phyloP scores from a whole-genome alignment of 2,797 vertebrate species.

The Galaxias olidus region DNA sequence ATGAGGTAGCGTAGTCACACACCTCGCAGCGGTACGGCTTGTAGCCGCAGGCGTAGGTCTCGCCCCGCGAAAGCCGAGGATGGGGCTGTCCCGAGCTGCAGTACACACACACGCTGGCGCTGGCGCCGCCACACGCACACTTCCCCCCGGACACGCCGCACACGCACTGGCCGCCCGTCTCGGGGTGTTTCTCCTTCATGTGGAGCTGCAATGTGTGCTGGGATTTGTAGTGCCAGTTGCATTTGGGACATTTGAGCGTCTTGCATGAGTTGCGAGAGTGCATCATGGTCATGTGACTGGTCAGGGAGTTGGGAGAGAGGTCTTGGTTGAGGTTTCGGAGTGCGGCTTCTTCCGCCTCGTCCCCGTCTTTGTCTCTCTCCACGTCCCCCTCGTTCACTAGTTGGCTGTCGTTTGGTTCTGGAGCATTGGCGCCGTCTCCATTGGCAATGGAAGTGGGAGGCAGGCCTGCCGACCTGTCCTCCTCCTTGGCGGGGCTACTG shows the following conservation, averaged over 20 bases:
- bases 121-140: slow-evolving; percentile 76
- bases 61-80: slow-evolving; percentile 93
- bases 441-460: slow-evolving; percentile 81
- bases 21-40: slow-evolving; percentile 99
- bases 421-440: slow-evolving; percentile 94
- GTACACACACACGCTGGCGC: slow-evolving; percentile 88
- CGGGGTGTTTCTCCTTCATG: slow-evolving; percentile 99
- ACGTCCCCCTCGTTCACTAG: slow-evolving; percentile 63
- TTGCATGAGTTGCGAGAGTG: slow-evolving; percentile 99
- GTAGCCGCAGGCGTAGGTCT: slow-evolving; percentile 98
- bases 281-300: slow-evolving; percentile 92
- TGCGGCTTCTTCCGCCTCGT: slow-evolving; percentile 66
- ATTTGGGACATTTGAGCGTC: slow-evolving; percentile 99
- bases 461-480: slow-evolving; percentile 76
- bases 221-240: slow-evolving; percentile 99
- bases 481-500: slow-evolving; percentile 83
- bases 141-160: slow-evolving; percentile 82
- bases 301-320: slow-evolving; percentile 79
- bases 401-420: slow-evolving; percentile 89
- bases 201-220: slow-evolving; percentile 98
- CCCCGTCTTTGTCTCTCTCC: slow-evolving; percentile 64
- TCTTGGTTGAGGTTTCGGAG: slow-evolving; percentile 83
- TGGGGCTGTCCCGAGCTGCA: slow-evolving; percentile 95
- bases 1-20: slow-evolving; percentile 99
- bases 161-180: slow-evolving; percentile 88